phyloP scores from a whole-genome alignment of 2,797 vertebrate species.

The Acropternis orthonyx region DNA sequence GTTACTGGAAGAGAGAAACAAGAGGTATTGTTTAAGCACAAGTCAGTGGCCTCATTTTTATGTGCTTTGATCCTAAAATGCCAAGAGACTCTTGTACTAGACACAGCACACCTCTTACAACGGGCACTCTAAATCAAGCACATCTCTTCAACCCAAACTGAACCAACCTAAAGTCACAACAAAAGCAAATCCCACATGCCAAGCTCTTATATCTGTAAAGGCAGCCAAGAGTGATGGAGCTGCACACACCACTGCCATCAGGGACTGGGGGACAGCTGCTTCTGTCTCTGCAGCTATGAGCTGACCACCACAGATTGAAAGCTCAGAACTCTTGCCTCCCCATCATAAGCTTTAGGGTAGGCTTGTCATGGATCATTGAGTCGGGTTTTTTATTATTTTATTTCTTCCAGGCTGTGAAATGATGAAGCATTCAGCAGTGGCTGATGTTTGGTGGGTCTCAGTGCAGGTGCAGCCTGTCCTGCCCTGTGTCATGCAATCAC shows the following conservation, averaged over 20 bases:
- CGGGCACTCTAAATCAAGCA: not conserved
- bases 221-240: not conserved
- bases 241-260: not conserved
- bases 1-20: constrained; percentile 78
- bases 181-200: constrained; percentile 22
- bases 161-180: not conserved
- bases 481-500: not conserved
- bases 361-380: not conserved
- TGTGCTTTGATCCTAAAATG: not conserved
- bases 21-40: not conserved
- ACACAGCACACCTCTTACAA: not conserved
- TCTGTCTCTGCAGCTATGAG: not conserved
- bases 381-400: not conserved
- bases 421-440: not conserved
- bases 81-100: not conserved
- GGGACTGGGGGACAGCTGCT: not conserved
- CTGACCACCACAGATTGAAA: not conserved
- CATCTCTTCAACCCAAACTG: not conserved
- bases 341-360: not conserved
- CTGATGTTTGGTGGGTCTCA: not conserved
- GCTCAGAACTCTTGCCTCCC: not conserved
- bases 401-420: not conserved
- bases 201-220: not conserved
- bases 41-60: not conserved
- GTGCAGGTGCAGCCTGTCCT: not conserved